Conservation (phyloP, 1,140 invertebrate genomes). For the honey bee (Apis mellifera) region DNA sequence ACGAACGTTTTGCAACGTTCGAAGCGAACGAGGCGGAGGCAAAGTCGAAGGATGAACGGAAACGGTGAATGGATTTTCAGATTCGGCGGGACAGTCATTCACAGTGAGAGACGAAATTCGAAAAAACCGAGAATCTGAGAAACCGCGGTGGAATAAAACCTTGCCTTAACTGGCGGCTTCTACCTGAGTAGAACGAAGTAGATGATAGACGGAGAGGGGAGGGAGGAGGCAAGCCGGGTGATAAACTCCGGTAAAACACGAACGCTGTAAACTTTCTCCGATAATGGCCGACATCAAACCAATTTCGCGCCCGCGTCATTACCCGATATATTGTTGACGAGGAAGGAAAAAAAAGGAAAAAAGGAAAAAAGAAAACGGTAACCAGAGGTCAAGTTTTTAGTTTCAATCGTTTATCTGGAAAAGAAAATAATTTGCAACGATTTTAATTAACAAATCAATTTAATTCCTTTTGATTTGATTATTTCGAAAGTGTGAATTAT, state of each 20-base stretch:
- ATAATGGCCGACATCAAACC: slow-evolving; percentile 73
- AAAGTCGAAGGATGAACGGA: not conserved
- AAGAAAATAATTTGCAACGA: no score
- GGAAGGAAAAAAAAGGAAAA: not conserved
- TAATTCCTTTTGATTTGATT: no score
- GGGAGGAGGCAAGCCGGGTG: slow-evolving; percentile 53
- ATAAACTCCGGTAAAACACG: slow-evolving; percentile 76
- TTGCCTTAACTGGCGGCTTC: slow-evolving; percentile 67
- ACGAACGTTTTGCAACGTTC: slow-evolving; percentile 23
- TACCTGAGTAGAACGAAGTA: slow-evolving; percentile 48
- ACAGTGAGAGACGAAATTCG: slow-evolving; percentile 52
- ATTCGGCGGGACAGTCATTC: not conserved
- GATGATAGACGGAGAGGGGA: slow-evolving; percentile 45
- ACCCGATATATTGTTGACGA: slow-evolving; percentile 62
- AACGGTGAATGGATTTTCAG: no score
- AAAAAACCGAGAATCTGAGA: slow-evolving; percentile 35
- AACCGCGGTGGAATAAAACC: slow-evolving; percentile 41
- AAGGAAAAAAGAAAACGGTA: not conserved
- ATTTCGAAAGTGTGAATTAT: no score
- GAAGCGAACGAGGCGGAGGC: not conserved
- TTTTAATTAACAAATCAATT: no score
- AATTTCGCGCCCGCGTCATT: slow-evolving; percentile 71
- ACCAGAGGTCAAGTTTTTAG: slow-evolving; percentile 6
- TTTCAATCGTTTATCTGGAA: not conserved
- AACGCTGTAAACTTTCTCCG: slow-evolving; percentile 74